Percentiles rank a stretch among this genome's conserved stretches.
phyloP scores from a whole-genome alignment of 2,797 vertebrate genomes.

The Sebastes hubbsi region DNA sequence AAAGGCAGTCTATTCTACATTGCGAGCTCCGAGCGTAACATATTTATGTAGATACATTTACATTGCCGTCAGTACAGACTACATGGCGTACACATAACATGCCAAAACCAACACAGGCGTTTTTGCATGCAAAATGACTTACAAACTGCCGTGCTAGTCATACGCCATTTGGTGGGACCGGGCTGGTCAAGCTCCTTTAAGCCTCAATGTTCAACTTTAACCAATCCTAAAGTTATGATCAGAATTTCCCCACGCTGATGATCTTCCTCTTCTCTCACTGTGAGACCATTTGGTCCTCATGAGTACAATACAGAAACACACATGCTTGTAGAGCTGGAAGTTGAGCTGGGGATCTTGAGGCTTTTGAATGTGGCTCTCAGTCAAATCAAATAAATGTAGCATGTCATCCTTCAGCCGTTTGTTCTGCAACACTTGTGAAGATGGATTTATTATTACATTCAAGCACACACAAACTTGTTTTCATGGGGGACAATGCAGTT shows the following conservation, averaged over 20 bases:
- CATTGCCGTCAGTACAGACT: too few relatives aligned
- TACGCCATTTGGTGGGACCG: too few relatives aligned
- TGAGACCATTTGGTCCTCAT: background rate
- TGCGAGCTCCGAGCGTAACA: rapidly evolving
- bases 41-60: too few relatives aligned
- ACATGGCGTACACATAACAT: too few relatives aligned
- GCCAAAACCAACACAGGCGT: too few relatives aligned
- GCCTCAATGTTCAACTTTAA: background rate
- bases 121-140: too few relatives aligned
- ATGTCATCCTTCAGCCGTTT: constrained; percentile 38
- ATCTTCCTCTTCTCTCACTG: background rate
- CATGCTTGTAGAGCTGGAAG: background rate
- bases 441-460: constrained; percentile 12
- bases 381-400: constrained; percentile 46
- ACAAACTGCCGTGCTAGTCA: too few relatives aligned
- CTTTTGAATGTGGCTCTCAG: constrained; percentile 22
- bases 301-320: background rate
- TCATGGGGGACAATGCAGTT: background rate
- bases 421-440: constrained; percentile 8
- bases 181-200: background rate
- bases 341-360: constrained; percentile 19
- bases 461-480: background rate
- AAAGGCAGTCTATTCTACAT: too few relatives aligned
- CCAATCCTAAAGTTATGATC: background rate
- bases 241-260: background rate